Conservation (phyloP, 2,888 invertebrate species). For the Leptopilina syphax region DNA sequence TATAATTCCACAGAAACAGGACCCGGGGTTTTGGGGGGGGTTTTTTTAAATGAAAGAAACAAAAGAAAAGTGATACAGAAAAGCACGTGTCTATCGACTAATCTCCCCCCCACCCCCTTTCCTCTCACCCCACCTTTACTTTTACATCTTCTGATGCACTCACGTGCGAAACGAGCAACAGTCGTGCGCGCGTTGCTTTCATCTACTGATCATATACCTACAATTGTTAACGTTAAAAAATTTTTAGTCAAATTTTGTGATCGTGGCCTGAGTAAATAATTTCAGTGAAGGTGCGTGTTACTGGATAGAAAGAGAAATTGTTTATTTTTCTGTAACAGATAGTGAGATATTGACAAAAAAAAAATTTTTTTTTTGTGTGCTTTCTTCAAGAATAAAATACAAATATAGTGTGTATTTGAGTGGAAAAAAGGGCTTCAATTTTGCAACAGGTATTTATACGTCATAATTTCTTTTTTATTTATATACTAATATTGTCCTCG, state of each 20-base stretch:
- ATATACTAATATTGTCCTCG: too few relatives aligned
- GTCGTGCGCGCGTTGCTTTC: constrained; percentile 27
- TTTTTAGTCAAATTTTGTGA: constrained; percentile 4
- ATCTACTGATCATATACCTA: neutral
- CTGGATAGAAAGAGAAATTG: neutral
- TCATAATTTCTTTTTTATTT: neutral
- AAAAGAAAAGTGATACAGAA: neutral
- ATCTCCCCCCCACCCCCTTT: neutral
- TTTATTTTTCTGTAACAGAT: neutral
- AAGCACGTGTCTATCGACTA: constrained; percentile 23
- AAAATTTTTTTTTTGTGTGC: neutral
- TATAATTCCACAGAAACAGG: too few relatives aligned
- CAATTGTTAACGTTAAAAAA: neutral
- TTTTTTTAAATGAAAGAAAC: too few relatives aligned
- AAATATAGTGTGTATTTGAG: too few relatives aligned
- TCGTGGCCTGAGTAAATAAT: neutral
- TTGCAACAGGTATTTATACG: neutral
- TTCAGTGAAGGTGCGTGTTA: neutral
- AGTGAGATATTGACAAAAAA: neutral
- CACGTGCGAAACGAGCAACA: constrained; percentile 40
- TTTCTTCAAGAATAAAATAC: too few relatives aligned
- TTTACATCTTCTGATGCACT: constrained; percentile 16
- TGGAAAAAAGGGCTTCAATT: neutral
- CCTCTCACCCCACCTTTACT: neutral
- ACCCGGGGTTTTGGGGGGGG: too few relatives aligned